Base-by-base conservation (phyloP, 1,140 invertebrate genomes). In the Sesamia nonagrioides region DNA sequence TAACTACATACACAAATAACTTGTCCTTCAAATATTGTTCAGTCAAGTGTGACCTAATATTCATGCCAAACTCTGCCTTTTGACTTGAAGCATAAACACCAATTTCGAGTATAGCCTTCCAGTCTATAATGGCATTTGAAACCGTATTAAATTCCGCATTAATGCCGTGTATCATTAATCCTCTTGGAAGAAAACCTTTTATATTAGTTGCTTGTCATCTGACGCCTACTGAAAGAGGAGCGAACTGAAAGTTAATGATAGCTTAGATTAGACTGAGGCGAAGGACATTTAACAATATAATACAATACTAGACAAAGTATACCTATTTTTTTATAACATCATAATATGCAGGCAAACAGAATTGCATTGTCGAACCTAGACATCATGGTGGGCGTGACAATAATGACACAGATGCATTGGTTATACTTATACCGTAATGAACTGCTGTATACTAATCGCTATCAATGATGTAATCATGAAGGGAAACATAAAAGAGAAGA, bases 1-100 rank as follows among this genome's bases (percentile, higher is more conserved):
- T 40, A 42, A 73, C 52, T 73, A 40, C 15, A 54, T n/a, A 58
- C 52, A 58, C 37, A 73, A 73, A 60, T 73, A 73, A 60, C 17
- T 73, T 73, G 71, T 45, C 71, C 71, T 73, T 73, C 17, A 73
- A 73, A 73, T 73, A 73, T 60, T 73, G 18, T 27, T 58, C 52
- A 58, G 52, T 73, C 50, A 73, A 58, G 52, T 60, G 52, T 58
- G 37, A 73, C 71, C 18, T 9, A 18, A 7, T 13, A 42, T 21
- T 73, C 40, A 60, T 6, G 13, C 54, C 9, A 73, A 60, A 18
- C 35, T 0, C 35, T 73, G 37, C 37, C 54, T 58, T 73, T 45
- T 1, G 9, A 15, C 48, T 17, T n/a, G 11, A 15, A 13, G 2
- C 0, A 35, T 71, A 71, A 6, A 37, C 1, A 15, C 68, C 2